These are phyloP conservation scores for Caenorhabditis sp. DNA, from an alignment of 2,888 invertebrate genomes.

Conservation along the genomic window DNA sequence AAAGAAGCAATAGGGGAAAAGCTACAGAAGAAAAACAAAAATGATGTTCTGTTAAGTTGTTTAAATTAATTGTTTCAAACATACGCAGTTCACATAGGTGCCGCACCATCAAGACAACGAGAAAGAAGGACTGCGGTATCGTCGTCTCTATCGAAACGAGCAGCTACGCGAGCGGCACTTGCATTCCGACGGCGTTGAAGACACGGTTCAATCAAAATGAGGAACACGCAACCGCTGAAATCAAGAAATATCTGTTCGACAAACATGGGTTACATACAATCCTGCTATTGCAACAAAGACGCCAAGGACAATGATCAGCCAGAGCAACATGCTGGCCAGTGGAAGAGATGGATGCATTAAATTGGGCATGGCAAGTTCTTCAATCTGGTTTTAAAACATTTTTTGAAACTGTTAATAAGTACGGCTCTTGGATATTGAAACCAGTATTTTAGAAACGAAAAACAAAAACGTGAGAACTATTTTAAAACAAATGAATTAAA, in stretches of 20 bases:
- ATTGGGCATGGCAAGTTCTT: background rate
- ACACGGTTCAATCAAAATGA: constrained; percentile 19
- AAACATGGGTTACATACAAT: background rate
- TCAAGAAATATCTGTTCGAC: too few relatives aligned
- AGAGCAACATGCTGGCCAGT: constrained; percentile 4
- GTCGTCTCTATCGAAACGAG: constrained; percentile 35
- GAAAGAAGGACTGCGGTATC: constrained; percentile 30
- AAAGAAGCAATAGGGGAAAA: background rate
- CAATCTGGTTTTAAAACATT: background rate
- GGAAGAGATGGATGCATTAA: constrained; percentile 19
- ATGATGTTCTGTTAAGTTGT: background rate
- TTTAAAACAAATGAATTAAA: too few relatives aligned
- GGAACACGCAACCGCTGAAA: constrained; percentile 28
- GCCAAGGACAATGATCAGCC: constrained; percentile 4
- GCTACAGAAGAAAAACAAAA: background rate
- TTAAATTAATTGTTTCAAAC: background rate
- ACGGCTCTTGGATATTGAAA: too few relatives aligned
- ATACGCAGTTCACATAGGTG: background rate
- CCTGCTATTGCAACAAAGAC: background rate
- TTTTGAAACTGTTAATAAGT: background rate
- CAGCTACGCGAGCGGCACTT: constrained; percentile 15
- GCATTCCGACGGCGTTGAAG: constrained; percentile 25
- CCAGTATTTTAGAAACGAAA: background rate
- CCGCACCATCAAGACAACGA: background rate
- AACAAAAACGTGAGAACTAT: background rate